These are phyloP conservation scores for Nemotelus nigrinus DNA, from an alignment of 2,888 invertebrate species.

Conservation along the genomic window DNA sequence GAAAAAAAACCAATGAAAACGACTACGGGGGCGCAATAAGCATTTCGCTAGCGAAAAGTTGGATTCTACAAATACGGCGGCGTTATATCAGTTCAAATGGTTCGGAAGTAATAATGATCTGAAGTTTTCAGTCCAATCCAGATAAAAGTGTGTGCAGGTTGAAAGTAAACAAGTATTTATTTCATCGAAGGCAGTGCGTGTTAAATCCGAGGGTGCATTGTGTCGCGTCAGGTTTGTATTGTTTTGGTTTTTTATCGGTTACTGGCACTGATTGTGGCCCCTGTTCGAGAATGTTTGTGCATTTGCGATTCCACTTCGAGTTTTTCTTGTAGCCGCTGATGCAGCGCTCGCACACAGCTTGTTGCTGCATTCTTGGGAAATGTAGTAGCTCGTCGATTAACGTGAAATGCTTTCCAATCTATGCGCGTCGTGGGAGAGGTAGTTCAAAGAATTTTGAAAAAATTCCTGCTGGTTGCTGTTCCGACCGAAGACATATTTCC, in stretches of 20 bases:
- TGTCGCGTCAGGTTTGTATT: conserved; percentile 13
- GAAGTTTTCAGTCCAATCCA: neutral
- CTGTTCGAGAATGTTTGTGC: no score
- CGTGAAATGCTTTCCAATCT: conserved; percentile 32
- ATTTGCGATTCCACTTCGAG: no score
- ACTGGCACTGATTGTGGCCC: neutral
- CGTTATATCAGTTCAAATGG: neutral
- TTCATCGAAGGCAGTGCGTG: neutral
- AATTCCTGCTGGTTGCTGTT: neutral
- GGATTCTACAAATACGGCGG: no score
- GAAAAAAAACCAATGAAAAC: conserved; percentile 35
- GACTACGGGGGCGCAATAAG: conserved; percentile 6
- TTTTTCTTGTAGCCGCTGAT: no score
- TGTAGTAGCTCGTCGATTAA: neutral
- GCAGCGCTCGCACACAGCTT: no score
- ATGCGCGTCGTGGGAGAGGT: conserved; percentile 22
- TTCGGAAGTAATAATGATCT: conserved; percentile 7
- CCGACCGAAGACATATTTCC: conserved; percentile 1
- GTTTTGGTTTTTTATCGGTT: conserved; percentile 18
- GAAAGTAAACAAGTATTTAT: neutral
- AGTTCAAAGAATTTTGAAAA: conserved; percentile 26
- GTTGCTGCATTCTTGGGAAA: neutral
- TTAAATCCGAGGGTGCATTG: neutral
- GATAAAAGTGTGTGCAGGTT: conserved; percentile 1
- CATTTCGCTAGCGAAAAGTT: no score